Evolutionary conservation across 2,888 invertebrate genomes (phyloP).

Genomic region (Tortrix viridana): DNA sequence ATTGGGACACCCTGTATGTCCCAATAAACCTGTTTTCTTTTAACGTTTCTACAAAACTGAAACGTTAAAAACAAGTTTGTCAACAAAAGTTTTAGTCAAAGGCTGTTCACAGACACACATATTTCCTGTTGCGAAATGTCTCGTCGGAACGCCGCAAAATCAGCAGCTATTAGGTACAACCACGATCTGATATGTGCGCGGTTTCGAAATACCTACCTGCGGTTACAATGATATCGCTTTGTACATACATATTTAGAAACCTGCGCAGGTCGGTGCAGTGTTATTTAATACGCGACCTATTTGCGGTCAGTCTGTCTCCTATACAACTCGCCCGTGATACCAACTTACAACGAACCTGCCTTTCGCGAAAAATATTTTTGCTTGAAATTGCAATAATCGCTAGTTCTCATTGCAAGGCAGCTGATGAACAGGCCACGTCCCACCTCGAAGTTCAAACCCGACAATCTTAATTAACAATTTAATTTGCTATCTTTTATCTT

Average conservation of each 20-base stretch:
- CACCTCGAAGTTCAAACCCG: constrained; percentile 48
- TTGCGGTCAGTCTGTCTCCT: constrained; percentile 72
- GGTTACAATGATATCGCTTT: constrained; percentile 73
- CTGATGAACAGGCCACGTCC: constrained; percentile 12
- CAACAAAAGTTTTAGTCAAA: constrained; percentile 14
- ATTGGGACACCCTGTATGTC: too few species aligned
- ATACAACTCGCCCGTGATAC: constrained; percentile 40
- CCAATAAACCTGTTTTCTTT: neutral
- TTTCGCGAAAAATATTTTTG: constrained; percentile 6
- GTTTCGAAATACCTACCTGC: constrained; percentile 71
- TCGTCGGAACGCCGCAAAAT: constrained; percentile 29
- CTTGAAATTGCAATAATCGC: constrained; percentile 12
- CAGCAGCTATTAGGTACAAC: constrained; percentile 27
- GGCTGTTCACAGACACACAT: constrained; percentile 22
- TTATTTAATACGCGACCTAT: constrained; percentile 81
- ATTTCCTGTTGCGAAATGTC: constrained; percentile 25
- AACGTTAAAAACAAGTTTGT: constrained; percentile 14
- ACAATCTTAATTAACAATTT: constrained; percentile 64
- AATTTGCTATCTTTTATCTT: constrained; percentile 66
- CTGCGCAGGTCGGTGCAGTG: constrained; percentile 66
- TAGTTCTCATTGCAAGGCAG: constrained; percentile 5
- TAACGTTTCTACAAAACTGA: neutral
- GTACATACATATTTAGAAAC: constrained; percentile 80
- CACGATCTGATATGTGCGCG: constrained; percentile 40
- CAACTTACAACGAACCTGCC: constrained; percentile 5